These are phyloP conservation scores for Sylvietta virens DNA, from an alignment of 2,113 vertebrate genomes.

Conservation along the genomic window DNA sequence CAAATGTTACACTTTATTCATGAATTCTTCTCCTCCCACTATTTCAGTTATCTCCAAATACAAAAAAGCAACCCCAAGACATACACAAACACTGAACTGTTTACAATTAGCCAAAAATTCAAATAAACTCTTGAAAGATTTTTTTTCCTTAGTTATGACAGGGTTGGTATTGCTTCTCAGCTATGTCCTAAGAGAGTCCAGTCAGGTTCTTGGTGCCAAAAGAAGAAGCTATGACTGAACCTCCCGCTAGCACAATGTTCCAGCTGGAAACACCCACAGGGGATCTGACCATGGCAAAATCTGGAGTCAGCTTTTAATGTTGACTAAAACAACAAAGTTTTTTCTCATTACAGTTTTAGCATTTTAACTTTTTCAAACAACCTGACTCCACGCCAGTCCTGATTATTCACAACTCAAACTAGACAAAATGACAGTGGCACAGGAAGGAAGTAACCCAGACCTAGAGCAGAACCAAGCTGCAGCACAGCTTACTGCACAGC, in stretches of 20 bases:
- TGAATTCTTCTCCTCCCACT: not conserved
- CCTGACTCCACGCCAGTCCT: fast-evolving
- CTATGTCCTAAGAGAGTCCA: not conserved
- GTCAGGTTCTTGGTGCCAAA: not conserved
- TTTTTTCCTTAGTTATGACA: not conserved
- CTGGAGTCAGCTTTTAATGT: not conserved
- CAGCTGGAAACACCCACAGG: not conserved
- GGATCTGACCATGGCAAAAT: not conserved
- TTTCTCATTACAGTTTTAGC: not conserved
- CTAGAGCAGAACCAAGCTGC: not conserved
- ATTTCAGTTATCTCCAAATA: not conserved
- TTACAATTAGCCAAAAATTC: not conserved
- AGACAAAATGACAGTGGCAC: not conserved
- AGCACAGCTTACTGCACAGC: not conserved
- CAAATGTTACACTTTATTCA: not conserved
- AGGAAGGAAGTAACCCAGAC: not conserved
- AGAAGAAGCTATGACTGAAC: not conserved
- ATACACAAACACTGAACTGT: not conserved
- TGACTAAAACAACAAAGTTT: not conserved
- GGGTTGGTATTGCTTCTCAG: not conserved
- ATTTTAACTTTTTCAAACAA: not conserved
- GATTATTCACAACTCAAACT: not conserved
- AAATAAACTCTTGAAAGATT: not conserved
- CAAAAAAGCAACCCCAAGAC: not conserved
- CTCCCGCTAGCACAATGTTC: fast-evolving